Evolutionary conservation across 1,140 invertebrate species (phyloP).

Genomic region (Heliconius hermathena): DNA sequence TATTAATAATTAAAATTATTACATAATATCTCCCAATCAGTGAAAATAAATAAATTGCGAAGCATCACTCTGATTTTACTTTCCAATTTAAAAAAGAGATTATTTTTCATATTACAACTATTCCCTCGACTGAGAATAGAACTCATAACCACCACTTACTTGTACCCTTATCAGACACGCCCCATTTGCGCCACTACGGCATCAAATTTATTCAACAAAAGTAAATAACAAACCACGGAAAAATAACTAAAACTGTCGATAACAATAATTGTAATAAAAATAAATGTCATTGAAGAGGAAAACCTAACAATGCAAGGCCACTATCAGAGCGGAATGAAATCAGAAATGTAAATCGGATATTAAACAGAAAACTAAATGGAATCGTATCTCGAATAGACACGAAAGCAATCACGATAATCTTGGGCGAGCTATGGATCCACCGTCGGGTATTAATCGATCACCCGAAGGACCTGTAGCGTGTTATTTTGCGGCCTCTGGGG

Average conservation of each 20-base stretch:
- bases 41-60: no score
- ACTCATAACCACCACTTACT: no score
- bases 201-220: no score
- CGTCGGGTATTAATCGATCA: slow-evolving; percentile 51
- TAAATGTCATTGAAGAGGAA: slow-evolving; percentile 29
- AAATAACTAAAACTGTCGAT: slow-evolving; percentile 16
- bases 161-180: no score
- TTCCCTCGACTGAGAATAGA: no score
- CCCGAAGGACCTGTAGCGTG: slow-evolving; percentile 43
- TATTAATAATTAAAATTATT: not conserved
- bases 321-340: slow-evolving; percentile 40
- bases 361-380: slow-evolving; percentile 48
- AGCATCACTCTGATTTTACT: no score
- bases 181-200: no score
- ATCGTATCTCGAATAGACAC: slow-evolving; percentile 43
- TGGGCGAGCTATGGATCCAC: slow-evolving; percentile 39
- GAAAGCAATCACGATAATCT: slow-evolving; percentile 53
- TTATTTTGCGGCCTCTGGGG: slow-evolving; percentile 41
- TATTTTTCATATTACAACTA: no score
- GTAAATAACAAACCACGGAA: not conserved
- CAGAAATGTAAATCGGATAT: slow-evolving; percentile 45
- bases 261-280: slow-evolving; percentile 21
- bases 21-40: no score
- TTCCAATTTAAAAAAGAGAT: no score
- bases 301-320: slow-evolving; percentile 42